A percentile compares a stretch with the other conserved stretches of the same genome.
Conservation (phyloP, 2,113 vertebrate species). For the Paramormyrops kingsleyae region DNA sequence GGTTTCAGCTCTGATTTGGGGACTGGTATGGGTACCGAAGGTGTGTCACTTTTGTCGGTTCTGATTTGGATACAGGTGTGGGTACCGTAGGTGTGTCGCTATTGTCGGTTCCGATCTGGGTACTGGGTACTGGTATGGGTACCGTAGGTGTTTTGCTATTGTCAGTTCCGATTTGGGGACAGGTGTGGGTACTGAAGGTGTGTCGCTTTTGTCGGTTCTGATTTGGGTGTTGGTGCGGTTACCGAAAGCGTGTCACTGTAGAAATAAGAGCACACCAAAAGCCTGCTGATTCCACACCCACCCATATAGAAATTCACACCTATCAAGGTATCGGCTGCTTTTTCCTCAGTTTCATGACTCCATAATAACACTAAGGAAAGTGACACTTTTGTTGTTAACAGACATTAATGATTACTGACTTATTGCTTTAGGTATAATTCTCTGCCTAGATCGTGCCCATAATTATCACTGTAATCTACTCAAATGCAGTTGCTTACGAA, state of each 20-base stretch:
- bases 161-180: too few species aligned
- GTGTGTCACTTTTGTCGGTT: neutral
- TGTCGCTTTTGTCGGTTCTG: neutral
- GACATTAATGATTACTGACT: neutral
- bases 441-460: neutral
- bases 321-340: neutral
- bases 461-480: neutral
- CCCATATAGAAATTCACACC: neutral
- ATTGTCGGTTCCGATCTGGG: neutral
- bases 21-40: neutral
- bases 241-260: neutral
- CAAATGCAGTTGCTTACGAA: neutral
- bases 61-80: rapidly evolving
- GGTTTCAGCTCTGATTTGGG: neutral
- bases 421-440: neutral
- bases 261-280: too few species aligned
- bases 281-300: too few species aligned
- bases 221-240: neutral
- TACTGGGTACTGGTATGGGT: too few species aligned
- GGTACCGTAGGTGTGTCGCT: neutral
- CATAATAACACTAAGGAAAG: neutral
- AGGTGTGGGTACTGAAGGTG: neutral
- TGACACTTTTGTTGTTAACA: neutral
- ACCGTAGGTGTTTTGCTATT: neutral
- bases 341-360: neutral